Evolutionary conservation across 1,140 invertebrate genomes (phyloP).

Genomic region (Trissolcus basalis): DNA sequence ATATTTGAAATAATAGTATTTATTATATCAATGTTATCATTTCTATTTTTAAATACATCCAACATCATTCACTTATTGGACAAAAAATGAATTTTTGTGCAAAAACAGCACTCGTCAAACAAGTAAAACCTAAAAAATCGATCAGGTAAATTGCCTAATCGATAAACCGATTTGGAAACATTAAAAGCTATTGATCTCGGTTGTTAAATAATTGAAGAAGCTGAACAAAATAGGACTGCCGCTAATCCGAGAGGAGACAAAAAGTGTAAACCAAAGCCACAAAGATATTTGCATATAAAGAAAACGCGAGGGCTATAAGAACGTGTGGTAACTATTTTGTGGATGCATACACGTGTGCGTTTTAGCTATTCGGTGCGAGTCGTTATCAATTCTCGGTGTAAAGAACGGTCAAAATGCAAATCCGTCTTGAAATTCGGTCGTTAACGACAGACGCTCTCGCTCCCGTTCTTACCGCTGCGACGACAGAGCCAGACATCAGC

Average conservation of each 20-base stretch:
- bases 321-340: constrained; percentile 36
- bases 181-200: too few species aligned
- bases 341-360: constrained; percentile 35
- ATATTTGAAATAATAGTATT: too few species aligned
- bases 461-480: constrained; percentile 57
- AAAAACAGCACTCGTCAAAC: too few species aligned
- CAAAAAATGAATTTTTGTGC: too few species aligned
- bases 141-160: too few species aligned
- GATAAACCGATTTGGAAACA: too few species aligned
- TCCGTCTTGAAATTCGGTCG: constrained; percentile 72
- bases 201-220: too few species aligned
- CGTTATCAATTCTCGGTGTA: constrained; percentile 68
- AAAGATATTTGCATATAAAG: background rate
- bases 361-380: constrained; percentile 52
- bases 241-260: background rate
- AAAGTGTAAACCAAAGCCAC: background rate
- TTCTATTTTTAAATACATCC: too few species aligned
- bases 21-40: too few species aligned
- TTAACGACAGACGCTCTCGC: constrained; percentile 68
- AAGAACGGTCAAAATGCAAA: constrained; percentile 73
- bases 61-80: too few species aligned
- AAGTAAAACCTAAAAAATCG: too few species aligned
- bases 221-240: background rate
- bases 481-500: constrained; percentile 53
- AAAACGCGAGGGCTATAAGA: constrained; percentile 15